These are phyloP conservation scores for Micoletzkya japonica DNA, from an alignment of 2,888 invertebrate genomes.

Conservation along the genomic window DNA sequence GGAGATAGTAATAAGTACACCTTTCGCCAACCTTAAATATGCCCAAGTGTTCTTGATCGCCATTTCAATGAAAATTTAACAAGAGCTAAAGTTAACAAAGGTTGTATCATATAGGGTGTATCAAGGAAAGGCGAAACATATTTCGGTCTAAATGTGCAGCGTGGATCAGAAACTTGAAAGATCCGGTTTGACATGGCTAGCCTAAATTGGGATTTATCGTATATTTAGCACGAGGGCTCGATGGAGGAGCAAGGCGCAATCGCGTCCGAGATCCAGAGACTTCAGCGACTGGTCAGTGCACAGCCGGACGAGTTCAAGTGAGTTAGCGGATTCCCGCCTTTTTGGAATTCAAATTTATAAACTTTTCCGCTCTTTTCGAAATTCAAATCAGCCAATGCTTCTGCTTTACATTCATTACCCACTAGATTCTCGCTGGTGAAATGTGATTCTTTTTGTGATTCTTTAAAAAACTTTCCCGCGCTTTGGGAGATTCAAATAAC, in stretches of 20 bases:
- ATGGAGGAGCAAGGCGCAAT: constrained; percentile 18
- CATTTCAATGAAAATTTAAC: no score
- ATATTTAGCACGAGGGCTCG: constrained; percentile 23
- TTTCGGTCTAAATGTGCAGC: no score
- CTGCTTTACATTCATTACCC: not conserved
- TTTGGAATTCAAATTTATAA: no score
- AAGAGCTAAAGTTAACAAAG: no score
- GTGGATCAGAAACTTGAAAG: no score
- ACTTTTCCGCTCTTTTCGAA: no score
- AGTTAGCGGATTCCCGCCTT: not conserved
- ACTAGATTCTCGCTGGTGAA: not conserved
- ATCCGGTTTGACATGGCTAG: not conserved
- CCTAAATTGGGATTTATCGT: no score
- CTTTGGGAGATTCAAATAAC: not conserved
- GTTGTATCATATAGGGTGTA: no score
- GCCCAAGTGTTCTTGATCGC: no score
- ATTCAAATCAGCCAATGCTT: not conserved
- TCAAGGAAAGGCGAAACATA: no score
- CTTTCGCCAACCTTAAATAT: no score
- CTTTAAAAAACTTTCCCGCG: not conserved
- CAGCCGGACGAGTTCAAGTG: constrained; percentile 22
- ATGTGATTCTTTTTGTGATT: not conserved
- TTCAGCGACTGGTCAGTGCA: constrained; percentile 11
- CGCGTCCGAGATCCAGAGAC: constrained; percentile 13
- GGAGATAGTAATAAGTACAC: no score